phyloP scores from a whole-genome alignment of 2,113 vertebrate species.

The Colossoma macropomum region DNA sequence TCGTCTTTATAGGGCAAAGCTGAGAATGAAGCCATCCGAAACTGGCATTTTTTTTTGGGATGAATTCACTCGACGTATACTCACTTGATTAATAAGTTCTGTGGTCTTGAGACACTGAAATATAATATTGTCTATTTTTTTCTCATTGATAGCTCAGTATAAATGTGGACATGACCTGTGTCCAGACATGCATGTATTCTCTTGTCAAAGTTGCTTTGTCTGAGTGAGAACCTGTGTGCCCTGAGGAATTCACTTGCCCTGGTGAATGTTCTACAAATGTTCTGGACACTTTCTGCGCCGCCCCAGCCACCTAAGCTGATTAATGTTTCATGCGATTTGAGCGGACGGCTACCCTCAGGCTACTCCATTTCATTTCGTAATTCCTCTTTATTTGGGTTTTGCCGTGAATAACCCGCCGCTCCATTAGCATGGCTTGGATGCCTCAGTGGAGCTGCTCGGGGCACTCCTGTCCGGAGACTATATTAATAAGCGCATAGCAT shows the following conservation, averaged over 20 bases:
- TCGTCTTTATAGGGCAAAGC: no score
- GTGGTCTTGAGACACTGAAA: background rate
- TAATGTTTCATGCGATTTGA: conserved; percentile 6
- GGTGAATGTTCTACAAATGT: background rate
- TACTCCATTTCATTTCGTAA: conserved; percentile 7
- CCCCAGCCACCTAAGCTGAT: background rate
- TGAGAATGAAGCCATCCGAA: no score
- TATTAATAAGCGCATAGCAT: background rate
- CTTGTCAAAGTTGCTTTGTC: background rate
- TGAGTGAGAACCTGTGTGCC: background rate
- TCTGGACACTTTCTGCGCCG: background rate
- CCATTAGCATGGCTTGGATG: background rate
- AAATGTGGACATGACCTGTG: background rate
- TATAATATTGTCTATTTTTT: background rate
- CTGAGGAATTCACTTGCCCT: background rate
- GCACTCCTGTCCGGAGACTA: background rate
- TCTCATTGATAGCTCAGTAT: background rate
- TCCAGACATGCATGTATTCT: background rate
- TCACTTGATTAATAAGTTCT: background rate
- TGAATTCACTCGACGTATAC: no score
- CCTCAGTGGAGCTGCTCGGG: background rate
- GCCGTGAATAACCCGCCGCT: background rate
- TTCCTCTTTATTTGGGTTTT: conserved; percentile 22
- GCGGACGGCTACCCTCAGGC: background rate
- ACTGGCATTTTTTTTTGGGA: no score